Evolutionary conservation across 2,888 invertebrate genomes (phyloP).

Genomic region (Melitaea athalia): DNA sequence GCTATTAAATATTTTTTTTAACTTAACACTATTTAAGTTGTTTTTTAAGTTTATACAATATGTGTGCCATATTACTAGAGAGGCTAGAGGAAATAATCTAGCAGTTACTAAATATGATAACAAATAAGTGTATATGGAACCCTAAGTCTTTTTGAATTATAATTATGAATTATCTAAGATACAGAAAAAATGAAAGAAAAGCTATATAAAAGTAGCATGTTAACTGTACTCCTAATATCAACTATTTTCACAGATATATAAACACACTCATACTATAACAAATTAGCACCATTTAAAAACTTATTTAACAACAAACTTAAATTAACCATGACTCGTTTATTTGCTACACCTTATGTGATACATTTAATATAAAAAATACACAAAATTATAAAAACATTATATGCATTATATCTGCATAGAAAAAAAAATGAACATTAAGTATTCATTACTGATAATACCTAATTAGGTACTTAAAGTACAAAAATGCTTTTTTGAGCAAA

Average conservation of each 20-base stretch:
- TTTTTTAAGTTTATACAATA: not conserved
- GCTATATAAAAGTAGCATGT: not conserved
- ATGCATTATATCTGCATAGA: conserved; percentile 11
- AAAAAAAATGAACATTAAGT: conserved; percentile 3
- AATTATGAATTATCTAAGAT: not conserved
- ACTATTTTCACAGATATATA: conserved; percentile 4
- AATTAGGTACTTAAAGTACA: conserved; percentile 25
- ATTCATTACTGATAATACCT: conserved; percentile 13
- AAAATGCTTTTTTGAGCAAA: conserved; percentile 49
- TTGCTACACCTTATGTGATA: conserved; percentile 21
- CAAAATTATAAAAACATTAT: conserved; percentile 1
- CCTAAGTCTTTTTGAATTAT: not conserved
- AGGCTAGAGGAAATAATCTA: too few species aligned
- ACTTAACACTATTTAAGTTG: not conserved
- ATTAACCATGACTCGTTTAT: conserved; percentile 10
- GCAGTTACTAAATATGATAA: too few species aligned
- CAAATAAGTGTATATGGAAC: too few species aligned
- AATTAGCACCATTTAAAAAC: conserved; percentile 32
- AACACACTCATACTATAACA: conserved; percentile 9
- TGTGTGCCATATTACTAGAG: not conserved
- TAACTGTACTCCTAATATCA: not conserved
- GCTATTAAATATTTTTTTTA: not conserved
- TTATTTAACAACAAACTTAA: conserved; percentile 16
- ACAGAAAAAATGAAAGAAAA: not conserved
- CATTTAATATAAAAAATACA: not conserved